A percentile compares a stretch with the other conserved stretches of the same genome.
These are phyloP conservation scores for Clamator glandarius DNA, from an alignment of 2,797 vertebrate species.

Conservation along the genomic window DNA sequence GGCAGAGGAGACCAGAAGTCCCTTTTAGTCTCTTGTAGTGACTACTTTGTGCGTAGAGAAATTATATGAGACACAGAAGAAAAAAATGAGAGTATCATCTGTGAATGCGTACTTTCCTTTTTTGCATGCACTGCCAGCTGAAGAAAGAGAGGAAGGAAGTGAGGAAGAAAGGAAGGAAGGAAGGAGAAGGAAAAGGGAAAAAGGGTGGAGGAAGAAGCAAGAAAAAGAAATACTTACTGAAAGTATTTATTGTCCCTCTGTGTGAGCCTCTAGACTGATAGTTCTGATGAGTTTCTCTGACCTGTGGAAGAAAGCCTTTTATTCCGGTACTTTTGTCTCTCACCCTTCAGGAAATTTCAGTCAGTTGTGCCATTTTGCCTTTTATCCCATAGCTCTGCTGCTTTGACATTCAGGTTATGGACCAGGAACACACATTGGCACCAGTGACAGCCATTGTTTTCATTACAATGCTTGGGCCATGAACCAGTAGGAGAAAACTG, in stretches of 20 bases:
- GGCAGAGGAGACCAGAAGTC: neutral
- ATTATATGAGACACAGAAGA: neutral
- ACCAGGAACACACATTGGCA: conserved; percentile 53
- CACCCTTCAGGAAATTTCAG: conserved; percentile 47
- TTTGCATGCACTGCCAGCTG: neutral
- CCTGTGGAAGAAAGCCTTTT: neutral
- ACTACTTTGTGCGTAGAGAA: neutral
- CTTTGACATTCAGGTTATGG: conserved; percentile 60
- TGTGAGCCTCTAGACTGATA: neutral
- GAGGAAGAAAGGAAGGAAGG: fast-evolving
- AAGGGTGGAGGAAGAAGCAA: fast-evolving
- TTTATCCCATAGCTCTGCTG: conserved; percentile 13
- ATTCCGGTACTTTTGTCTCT: neutral
- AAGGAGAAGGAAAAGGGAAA: no score
- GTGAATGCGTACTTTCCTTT: neutral
- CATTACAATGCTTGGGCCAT: conserved; percentile 28
- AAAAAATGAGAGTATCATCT: neutral
- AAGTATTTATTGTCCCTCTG: neutral
- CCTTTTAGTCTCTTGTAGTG: neutral
- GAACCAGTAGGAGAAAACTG: conserved; percentile 34
- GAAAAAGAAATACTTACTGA: neutral
- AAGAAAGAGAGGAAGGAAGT: neutral
- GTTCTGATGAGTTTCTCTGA: neutral
- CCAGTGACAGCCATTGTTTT: conserved; percentile 53
- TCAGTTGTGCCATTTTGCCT: conserved; percentile 32